Evolutionary conservation across 1,140 invertebrate genomes (phyloP).

Genomic region (Lepidurus apus): DNA sequence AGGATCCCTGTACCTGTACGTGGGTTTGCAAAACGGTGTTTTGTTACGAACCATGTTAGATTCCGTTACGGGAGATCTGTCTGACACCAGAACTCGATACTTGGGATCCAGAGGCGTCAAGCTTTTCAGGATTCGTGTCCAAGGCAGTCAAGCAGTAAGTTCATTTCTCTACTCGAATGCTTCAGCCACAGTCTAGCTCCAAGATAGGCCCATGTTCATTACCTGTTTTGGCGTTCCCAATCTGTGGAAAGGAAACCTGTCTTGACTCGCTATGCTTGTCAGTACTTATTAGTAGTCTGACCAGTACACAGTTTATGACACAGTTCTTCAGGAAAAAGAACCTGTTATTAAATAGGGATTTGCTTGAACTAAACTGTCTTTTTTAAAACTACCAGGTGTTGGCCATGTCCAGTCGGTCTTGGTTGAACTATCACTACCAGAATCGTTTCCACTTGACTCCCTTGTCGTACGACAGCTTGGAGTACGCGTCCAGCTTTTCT

Average conservation of each 20-base stretch:
- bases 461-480: constrained; percentile 90
- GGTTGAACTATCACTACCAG: constrained; percentile 98
- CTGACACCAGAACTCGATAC: constrained; percentile 94
- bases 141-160: constrained; percentile 85
- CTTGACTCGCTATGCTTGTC: neutral
- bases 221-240: constrained; percentile 7
- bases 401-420: constrained; percentile 95
- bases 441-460: constrained; percentile 94
- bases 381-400: constrained; percentile 55
- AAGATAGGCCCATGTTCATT: neutral
- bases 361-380: neutral
- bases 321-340: neutral
- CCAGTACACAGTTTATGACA: neutral
- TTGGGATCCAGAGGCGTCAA: constrained; percentile 92
- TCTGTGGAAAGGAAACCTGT: neutral
- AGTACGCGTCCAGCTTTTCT: constrained; percentile 96
- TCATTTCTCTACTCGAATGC: neutral
- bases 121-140: constrained; percentile 90
- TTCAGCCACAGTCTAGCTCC: neutral
- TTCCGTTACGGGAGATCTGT: constrained; percentile 91
- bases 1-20: constrained; percentile 88
- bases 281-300: neutral
- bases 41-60: constrained; percentile 91
- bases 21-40: constrained; percentile 96
- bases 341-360: too few species aligned